Evolutionary conservation across 1,140 invertebrate species (phyloP).

Genomic region (Zaprionus gabonicus): DNA sequence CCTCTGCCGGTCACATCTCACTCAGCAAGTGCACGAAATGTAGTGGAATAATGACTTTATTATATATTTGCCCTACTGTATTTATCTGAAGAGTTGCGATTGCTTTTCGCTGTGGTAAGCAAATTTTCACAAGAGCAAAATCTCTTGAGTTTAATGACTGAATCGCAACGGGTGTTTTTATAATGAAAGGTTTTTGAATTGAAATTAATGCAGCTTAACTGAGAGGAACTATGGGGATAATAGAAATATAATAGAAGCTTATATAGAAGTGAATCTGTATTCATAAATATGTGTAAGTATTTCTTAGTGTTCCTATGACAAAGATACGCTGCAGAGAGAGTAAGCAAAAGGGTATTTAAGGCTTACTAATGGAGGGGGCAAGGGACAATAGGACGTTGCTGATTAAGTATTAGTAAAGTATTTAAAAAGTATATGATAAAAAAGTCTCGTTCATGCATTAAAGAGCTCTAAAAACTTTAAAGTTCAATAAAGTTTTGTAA

Average conservation of each 20-base stretch:
- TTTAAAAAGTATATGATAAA: too few relatives aligned
- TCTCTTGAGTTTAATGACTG: not conserved
- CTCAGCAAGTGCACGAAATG: constrained; percentile 58
- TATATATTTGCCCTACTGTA: constrained; percentile 30
- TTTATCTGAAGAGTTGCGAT: constrained; percentile 15
- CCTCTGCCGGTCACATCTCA: not conserved
- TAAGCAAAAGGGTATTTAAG: too few relatives aligned
- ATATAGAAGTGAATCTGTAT: not conserved
- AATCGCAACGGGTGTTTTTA: not conserved
- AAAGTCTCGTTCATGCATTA: too few relatives aligned
- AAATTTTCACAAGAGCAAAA: constrained; percentile 20
- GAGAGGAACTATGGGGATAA: not conserved
- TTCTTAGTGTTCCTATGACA: not conserved
- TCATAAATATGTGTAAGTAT: not conserved
- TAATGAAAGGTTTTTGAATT: not conserved
- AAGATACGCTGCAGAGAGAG: not conserved
- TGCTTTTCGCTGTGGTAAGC: constrained; percentile 23
- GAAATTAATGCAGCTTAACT: not conserved
- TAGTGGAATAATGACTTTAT: constrained; percentile 74
- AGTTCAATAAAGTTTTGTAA: too few relatives aligned
- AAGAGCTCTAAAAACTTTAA: too few relatives aligned
- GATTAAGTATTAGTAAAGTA: too few relatives aligned
- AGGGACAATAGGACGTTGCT: too few relatives aligned
- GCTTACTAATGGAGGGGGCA: too few relatives aligned
- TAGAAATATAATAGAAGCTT: not conserved